Percentiles rank a stretch among this genome's conserved stretches.
Conservation (phyloP, 2,888 invertebrate genomes). For the Mythimna vitellina region DNA sequence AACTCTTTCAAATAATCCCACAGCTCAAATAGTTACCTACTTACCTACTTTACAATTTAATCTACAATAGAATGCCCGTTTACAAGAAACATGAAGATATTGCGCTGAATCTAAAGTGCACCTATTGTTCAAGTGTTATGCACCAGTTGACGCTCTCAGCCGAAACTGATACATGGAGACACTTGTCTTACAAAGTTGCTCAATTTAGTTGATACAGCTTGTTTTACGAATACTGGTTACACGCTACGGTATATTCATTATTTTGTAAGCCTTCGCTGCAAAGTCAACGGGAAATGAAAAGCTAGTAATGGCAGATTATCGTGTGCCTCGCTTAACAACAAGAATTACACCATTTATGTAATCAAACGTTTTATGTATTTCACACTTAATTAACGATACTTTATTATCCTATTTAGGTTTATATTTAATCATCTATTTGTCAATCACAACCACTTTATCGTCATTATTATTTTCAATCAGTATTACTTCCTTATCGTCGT, state of each 20-base stretch:
- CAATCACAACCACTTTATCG: conserved; percentile 40
- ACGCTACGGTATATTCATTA: background rate
- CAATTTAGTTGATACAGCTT: conserved; percentile 23
- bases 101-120: conserved; percentile 31
- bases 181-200: conserved; percentile 14
- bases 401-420: conserved; percentile 37
- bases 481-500: conserved; percentile 51
- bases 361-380: conserved; percentile 38
- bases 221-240: conserved; percentile 5
- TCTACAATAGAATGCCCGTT: conserved; percentile 1
- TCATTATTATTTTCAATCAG: conserved; percentile 20
- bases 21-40: no score
- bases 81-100: conserved; percentile 29
- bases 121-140: conserved; percentile 42
- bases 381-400: conserved; percentile 29
- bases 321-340: background rate
- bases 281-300: background rate
- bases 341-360: conserved; percentile 44
- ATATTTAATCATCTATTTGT: conserved; percentile 39
- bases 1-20: no score
- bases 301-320: no score
- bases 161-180: conserved; percentile 32
- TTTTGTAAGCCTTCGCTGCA: background rate
- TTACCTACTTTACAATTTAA: no score
- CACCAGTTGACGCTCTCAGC: conserved; percentile 41